phyloP scores from a whole-genome alignment of 1,140 invertebrate species.

The Hylyphantes graminicola region DNA sequence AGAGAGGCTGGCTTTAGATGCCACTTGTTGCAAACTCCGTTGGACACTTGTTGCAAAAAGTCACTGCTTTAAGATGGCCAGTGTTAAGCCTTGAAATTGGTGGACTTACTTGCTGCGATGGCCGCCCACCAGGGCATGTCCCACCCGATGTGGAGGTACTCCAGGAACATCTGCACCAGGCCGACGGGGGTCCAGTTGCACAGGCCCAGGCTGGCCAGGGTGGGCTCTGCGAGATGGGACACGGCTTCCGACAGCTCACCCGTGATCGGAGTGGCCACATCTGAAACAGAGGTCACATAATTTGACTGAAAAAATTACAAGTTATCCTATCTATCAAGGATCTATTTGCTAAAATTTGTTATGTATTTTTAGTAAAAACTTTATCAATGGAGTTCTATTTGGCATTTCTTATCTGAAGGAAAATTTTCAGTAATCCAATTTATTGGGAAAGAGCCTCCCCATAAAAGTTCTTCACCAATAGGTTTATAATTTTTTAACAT shows the following conservation, averaged over 20 bases:
- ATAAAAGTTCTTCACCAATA: too few species aligned
- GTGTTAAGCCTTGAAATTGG: not conserved
- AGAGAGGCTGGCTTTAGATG: not conserved
- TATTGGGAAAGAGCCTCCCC: too few species aligned
- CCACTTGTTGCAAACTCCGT: not conserved
- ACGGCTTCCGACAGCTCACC: not conserved
- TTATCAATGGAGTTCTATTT: not conserved
- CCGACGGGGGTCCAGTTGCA: conserved; percentile 78
- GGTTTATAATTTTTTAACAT: too few species aligned
- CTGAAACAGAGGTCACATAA: not conserved
- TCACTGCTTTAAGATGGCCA: not conserved
- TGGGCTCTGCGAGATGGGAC: conserved; percentile 75
- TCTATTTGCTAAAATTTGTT: not conserved
- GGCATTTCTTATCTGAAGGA: not conserved
- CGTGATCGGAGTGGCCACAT: not conserved
- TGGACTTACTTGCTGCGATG: conserved; percentile 77
- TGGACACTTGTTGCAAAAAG: conserved; percentile 11
- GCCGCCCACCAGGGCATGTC: conserved; percentile 91
- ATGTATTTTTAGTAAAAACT: not conserved
- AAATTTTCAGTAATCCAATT: too few species aligned
- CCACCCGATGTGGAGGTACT: conserved; percentile 80
- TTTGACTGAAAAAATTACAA: not conserved
- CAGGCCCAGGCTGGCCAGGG: conserved; percentile 82
- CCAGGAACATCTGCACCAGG: conserved; percentile 81
- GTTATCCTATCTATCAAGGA: not conserved